Evolutionary conservation across 30 jellyfish, hydroid and myxozoan genomes (phyloP).

Genomic region (Turritopsis rubra): DNA sequence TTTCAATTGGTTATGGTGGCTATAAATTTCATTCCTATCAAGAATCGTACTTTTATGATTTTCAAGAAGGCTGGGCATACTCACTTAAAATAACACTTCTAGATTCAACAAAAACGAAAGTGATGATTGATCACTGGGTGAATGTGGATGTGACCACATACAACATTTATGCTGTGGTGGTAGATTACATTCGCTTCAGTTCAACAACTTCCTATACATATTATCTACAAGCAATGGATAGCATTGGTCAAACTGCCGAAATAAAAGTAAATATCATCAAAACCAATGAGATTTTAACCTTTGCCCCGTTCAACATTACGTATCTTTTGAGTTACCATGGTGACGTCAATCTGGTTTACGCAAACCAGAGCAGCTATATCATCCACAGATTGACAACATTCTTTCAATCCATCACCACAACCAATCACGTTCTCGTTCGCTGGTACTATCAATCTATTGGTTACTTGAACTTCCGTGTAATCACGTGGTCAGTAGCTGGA

Average conservation of each 20-base stretch:
- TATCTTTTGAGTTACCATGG: conserved; percentile 23
- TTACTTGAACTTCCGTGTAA: conserved; percentile 20
- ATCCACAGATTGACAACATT: conserved; percentile 10
- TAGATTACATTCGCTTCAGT: conserved; percentile 35
- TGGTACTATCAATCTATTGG: conserved; percentile 17
- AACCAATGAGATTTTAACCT: conserved; percentile 17
- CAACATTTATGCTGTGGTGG: conserved; percentile 32
- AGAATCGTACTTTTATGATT: conserved; percentile 57
- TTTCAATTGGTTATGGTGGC: conserved; percentile 51
- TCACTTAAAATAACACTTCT: background rate
- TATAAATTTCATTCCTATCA: conserved; percentile 34
- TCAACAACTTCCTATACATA: conserved; percentile 16
- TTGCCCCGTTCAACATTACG: conserved; percentile 59
- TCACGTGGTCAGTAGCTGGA: conserved; percentile 39
- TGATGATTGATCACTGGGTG: conserved; percentile 31
- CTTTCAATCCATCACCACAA: conserved; percentile 25
- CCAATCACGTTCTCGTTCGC: conserved; percentile 8
- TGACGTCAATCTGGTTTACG: conserved; percentile 19
- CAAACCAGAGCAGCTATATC: conserved; percentile 27
- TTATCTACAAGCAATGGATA: conserved; percentile 60
- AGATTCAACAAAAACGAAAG: background rate
- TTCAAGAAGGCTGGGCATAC: conserved; percentile 71
- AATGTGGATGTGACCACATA: conserved; percentile 16
- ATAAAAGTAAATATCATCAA: conserved; percentile 27
- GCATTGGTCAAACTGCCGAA: conserved; percentile 41